These are phyloP conservation scores for Tenebrio molitor DNA, from an alignment of 1,140 invertebrate species.

Conservation along the genomic window DNA sequence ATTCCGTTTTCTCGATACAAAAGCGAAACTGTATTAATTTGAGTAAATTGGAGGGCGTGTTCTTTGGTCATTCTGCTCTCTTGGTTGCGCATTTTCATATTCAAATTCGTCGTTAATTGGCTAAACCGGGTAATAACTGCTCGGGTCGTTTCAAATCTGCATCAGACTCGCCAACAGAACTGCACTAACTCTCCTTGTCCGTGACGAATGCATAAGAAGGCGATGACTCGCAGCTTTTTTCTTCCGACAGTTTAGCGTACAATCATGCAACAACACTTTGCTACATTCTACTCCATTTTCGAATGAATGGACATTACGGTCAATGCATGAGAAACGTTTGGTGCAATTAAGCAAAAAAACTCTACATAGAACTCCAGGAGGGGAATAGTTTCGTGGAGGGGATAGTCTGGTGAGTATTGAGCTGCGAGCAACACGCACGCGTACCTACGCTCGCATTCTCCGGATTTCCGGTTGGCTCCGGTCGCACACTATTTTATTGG, in stretches of 20 bases:
- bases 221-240: constrained; percentile 25
- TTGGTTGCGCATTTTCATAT: constrained; percentile 6
- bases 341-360: constrained; percentile 32
- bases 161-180: background rate
- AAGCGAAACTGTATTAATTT: too few species aligned
- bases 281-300: constrained; percentile 30
- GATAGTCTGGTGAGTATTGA: constrained; percentile 48
- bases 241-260: background rate
- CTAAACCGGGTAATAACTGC: background rate
- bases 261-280: constrained; percentile 13
- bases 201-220: constrained; percentile 22
- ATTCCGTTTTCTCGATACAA: too few species aligned
- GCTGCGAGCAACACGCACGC: constrained; percentile 41
- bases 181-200: constrained; percentile 19
- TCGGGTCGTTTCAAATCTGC: background rate
- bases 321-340: constrained; percentile 22
- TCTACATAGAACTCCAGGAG: constrained; percentile 20
- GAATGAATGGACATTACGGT: constrained; percentile 35
- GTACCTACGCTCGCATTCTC: constrained; percentile 26
- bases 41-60: constrained; percentile 10
- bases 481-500: constrained; percentile 38
- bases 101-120: constrained; percentile 25
- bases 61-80: constrained; percentile 18
- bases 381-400: constrained; percentile 32
- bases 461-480: constrained; percentile 49